Conservation (phyloP, 2,888 invertebrate species). For the Rugalucina vietnamica region DNA sequence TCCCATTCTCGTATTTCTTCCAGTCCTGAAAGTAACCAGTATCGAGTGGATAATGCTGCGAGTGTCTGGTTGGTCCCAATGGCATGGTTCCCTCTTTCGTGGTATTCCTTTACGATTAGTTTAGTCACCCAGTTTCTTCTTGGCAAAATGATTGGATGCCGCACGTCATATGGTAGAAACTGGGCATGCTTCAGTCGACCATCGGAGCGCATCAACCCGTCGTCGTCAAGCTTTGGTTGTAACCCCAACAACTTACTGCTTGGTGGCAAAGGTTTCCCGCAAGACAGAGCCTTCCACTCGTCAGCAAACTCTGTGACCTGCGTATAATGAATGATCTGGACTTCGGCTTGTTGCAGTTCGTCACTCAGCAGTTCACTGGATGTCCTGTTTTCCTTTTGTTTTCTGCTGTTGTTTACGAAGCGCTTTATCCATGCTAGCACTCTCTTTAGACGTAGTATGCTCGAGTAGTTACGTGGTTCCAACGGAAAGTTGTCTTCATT, state of each 20-base stretch:
- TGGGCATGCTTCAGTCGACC: slow-evolving; percentile 37
- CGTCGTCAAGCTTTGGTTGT: slow-evolving; percentile 40
- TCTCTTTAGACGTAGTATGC: slow-evolving; percentile 3
- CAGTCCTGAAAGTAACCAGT: slow-evolving; percentile 52
- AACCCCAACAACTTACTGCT: slow-evolving; percentile 37
- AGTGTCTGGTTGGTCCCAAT: slow-evolving; percentile 52
- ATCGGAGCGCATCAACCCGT: slow-evolving; percentile 37
- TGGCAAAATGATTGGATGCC: slow-evolving; percentile 54
- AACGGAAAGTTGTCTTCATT: neutral
- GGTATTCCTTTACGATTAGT: slow-evolving; percentile 52
- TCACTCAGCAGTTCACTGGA: neutral
- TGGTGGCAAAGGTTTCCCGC: slow-evolving; percentile 14
- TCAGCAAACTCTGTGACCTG: slow-evolving; percentile 17
- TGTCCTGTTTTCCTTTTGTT: neutral
- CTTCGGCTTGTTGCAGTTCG: slow-evolving; percentile 41
- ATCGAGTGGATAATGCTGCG: slow-evolving; percentile 36
- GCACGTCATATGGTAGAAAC: slow-evolving; percentile 36
- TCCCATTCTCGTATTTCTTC: slow-evolving; percentile 59
- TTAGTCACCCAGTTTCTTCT: slow-evolving; percentile 45
- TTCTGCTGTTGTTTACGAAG: slow-evolving; percentile 38
- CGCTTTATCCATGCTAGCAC: slow-evolving; percentile 31
- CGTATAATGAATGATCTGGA: slow-evolving; percentile 15
- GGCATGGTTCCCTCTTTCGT: slow-evolving; percentile 39
- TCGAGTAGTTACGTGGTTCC: slow-evolving; percentile 30
- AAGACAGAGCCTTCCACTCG: slow-evolving; percentile 11